Conservation (phyloP, 2,888 invertebrate species). For the Orthosia cruda region DNA sequence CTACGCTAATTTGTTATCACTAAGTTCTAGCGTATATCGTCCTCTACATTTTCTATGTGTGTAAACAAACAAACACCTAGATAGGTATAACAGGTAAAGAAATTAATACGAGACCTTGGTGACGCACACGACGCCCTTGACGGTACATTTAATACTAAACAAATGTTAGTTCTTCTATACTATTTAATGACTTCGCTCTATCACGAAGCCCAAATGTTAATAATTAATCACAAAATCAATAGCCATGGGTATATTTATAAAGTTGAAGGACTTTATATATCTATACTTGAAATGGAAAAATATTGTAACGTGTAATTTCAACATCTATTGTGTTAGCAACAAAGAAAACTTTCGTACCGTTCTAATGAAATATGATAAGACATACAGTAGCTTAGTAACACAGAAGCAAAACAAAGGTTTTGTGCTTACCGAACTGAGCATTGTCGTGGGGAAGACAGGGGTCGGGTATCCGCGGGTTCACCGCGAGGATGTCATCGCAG, state of each 20-base stretch:
- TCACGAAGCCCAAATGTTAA: slow-evolving; percentile 61
- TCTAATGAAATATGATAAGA: slow-evolving; percentile 59
- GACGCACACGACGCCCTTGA: slow-evolving; percentile 77
- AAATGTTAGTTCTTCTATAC: slow-evolving; percentile 71
- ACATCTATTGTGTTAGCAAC: slow-evolving; percentile 64
- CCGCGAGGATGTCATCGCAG: slow-evolving; percentile 87
- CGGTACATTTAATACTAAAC: slow-evolving; percentile 74
- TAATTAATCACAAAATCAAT: slow-evolving; percentile 70
- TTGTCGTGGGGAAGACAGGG: slow-evolving; percentile 84
- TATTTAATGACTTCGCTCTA: slow-evolving; percentile 68
- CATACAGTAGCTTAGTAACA: slow-evolving; percentile 66
- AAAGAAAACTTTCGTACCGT: slow-evolving; percentile 58
- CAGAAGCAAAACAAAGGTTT: slow-evolving; percentile 61
- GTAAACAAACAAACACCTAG: slow-evolving; percentile 65
- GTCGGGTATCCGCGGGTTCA: slow-evolving; percentile 85
- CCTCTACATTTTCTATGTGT: slow-evolving; percentile 64
- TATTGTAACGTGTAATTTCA: slow-evolving; percentile 43
- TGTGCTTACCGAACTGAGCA: slow-evolving; percentile 87
- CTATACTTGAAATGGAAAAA: slow-evolving; percentile 45
- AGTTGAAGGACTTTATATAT: slow-evolving; percentile 56
- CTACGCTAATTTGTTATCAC: slow-evolving; percentile 50
- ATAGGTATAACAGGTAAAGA: slow-evolving; percentile 57
- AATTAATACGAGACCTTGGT: slow-evolving; percentile 71
- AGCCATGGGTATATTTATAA: slow-evolving; percentile 56
- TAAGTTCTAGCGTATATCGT: slow-evolving; percentile 58